Evolutionary conservation across 1,140 invertebrate genomes (phyloP).

Genomic region (Babylonia areolata): DNA sequence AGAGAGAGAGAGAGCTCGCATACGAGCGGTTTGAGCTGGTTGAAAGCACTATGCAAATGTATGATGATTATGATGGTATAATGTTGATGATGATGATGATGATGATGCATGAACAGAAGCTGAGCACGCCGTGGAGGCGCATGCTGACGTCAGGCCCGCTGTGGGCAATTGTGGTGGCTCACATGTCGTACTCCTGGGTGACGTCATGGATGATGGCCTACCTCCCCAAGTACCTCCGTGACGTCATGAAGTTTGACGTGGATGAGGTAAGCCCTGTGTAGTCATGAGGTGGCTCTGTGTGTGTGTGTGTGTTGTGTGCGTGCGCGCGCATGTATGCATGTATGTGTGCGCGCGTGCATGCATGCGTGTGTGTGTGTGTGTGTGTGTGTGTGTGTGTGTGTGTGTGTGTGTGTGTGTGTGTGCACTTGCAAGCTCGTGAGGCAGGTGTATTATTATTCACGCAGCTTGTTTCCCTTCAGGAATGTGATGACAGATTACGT

Average conservation of each 20-base stretch:
- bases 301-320: neutral
- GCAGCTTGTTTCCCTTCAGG: no score
- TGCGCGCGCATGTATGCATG: no score
- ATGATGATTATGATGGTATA: no score
- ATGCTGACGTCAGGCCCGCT: slow-evolving; percentile 88
- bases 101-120: slow-evolving; percentile 16
- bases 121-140: slow-evolving; percentile 81
- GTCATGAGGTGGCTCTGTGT: neutral
- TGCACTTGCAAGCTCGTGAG: no score
- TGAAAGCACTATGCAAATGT: no score
- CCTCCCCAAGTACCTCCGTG: slow-evolving; percentile 93
- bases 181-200: slow-evolving; percentile 91
- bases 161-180: slow-evolving; percentile 92
- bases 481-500: no score
- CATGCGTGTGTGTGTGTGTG: neutral
- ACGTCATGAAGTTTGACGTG: slow-evolving; percentile 89
- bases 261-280: slow-evolving; percentile 80
- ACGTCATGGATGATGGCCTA: slow-evolving; percentile 94
- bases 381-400: neutral
- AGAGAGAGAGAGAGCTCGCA: neutral
- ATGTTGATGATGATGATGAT: no score
- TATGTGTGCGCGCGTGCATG: no score
- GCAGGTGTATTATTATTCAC: no score
- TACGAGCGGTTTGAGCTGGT: no score
- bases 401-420: neutral